Conservation (phyloP, 2,888 invertebrate species). For the Deilephila porcellus region DNA sequence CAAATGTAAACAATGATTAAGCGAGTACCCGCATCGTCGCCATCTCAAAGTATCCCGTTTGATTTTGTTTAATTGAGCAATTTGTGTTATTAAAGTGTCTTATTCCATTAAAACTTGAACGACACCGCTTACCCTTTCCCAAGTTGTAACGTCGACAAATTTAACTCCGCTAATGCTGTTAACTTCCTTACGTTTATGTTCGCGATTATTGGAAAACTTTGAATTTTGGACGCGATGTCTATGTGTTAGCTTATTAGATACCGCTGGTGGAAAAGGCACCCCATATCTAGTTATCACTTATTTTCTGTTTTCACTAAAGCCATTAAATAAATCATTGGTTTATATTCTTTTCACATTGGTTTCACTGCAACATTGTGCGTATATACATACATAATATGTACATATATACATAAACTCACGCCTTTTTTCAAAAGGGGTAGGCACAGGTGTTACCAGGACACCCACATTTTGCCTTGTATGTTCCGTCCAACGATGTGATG, state of each 20-base stretch:
- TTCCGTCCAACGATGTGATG: no score
- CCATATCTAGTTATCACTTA: no score
- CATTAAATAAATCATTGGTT: no score
- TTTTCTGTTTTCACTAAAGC: no score
- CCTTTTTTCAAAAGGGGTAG: no score
- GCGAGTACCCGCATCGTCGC: not conserved
- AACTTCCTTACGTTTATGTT: not conserved
- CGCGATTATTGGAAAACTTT: not conserved
- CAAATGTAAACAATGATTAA: not conserved
- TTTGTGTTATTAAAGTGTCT: conserved; percentile 26
- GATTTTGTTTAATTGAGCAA: conserved; percentile 21
- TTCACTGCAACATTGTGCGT: no score
- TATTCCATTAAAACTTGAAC: conserved; percentile 27
- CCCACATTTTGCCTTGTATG: no score
- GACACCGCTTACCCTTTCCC: not conserved
- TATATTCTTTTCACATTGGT: no score
- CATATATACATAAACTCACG: no score
- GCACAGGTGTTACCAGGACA: no score
- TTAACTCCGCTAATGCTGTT: not conserved
- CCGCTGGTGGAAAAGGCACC: no score
- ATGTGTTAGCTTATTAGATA: not conserved
- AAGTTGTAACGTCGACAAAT: conserved; percentile 10
- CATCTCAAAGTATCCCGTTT: not conserved
- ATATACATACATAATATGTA: no score
- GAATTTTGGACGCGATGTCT: not conserved